Evolutionary conservation across 2,113 vertebrate species (phyloP), one percentile per base, ranked within the genome.

Genomic region (Anguilla japonica): DNA sequence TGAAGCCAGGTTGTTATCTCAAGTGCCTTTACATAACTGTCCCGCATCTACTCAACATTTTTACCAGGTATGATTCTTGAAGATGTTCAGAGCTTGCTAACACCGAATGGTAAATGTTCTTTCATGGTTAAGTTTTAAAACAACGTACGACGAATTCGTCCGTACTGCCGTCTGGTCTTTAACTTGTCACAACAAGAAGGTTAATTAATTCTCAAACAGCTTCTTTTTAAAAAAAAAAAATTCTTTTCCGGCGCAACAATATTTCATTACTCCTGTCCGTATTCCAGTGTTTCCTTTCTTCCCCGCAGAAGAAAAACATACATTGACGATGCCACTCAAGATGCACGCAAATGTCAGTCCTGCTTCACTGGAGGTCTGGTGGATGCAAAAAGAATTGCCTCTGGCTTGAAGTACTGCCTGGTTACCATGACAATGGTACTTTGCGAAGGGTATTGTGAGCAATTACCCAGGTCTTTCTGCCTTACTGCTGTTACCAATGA

Each of bases 401-500:
- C 87, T 88, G 86, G 89, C 92, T 82, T 92, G 87, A 94, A 94
- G 91, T 90, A 90, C 91, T 88, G 83, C 71, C 81, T 56, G 87
- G 94, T 95, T 94, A 93, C 95, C 93, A 95, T 95, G 94, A 94
- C 94, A 92, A 94, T 95, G 83, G 85, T 63, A 89, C 87, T 93
- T 84, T 89, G 88, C 56, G 9, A 14, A 88, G 81, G 89, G 89
- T 89, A 89, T 83, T 87, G 85, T 83, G 89, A 91, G 94, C 93
- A 93, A 95, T 95, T 87, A 89, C 86, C 87, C 89, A 89, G 90
- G 71, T 88, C 87, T 81, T 87, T 84, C 83, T 84, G 84, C 53
- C 83, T 81, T 89, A 85, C 79, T 46, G 67, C 57, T 81, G 82
- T 67, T 50, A 89, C 89, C 89, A 87, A 92, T 89, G 90, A 89